Percentiles rank a stretch among this genome's conserved stretches.
Conservation (phyloP, 2,797 vertebrate genomes). For the Myotis pilosus region DNA sequence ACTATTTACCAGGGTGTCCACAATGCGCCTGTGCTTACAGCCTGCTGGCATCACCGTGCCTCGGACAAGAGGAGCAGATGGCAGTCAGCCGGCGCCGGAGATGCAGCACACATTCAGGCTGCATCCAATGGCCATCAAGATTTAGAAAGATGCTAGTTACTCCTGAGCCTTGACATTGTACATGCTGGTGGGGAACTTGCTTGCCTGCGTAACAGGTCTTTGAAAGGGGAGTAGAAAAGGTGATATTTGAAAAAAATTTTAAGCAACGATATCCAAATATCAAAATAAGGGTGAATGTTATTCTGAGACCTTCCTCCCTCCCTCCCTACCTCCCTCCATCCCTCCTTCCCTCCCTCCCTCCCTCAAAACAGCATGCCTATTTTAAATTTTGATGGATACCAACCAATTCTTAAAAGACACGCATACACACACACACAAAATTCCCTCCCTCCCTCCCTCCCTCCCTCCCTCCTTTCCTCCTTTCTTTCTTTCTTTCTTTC, state of each 20-base stretch:
- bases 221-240: background rate
- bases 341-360: too few relatives aligned
- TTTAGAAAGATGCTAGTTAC: background rate
- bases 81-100: background rate
- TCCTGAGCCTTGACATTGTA: background rate
- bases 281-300: background rate
- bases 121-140: background rate
- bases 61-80: background rate
- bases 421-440: too few relatives aligned
- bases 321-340: background rate
- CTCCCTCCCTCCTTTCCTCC: too few relatives aligned
- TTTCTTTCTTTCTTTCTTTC: too few relatives aligned
- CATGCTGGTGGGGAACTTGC: background rate
- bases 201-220: background rate
- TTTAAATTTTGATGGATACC: too few relatives aligned
- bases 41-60: background rate
- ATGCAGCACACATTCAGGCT: background rate
- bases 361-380: too few relatives aligned
- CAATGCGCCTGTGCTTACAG: background rate
- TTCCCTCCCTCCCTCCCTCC: too few relatives aligned
- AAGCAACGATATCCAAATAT: background rate
- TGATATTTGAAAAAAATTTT: background rate
- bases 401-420: too few relatives aligned
- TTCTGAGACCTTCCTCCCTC: background rate
- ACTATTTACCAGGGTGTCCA: slow-evolving; percentile 50